Conservation (phyloP, 2,113 vertebrate genomes). For the Carlito syrichta region DNA sequence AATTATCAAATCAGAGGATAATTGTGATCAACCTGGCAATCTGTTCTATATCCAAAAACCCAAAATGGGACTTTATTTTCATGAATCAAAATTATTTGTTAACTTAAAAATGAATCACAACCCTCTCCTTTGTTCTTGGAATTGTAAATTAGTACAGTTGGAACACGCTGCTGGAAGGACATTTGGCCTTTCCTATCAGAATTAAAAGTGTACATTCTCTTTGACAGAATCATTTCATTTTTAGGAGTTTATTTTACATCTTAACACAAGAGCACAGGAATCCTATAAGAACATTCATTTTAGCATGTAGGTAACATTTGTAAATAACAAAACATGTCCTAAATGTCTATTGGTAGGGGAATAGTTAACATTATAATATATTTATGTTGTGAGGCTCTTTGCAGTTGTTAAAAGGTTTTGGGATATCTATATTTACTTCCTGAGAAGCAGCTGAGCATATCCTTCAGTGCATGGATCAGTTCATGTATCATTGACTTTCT, state of each 20-base stretch:
- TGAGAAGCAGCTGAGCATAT: background rate
- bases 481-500: background rate
- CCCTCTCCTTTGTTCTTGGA: background rate
- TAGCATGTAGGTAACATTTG: slow-evolving; percentile 26
- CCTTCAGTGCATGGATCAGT: background rate
- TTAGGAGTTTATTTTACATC: slow-evolving; percentile 29
- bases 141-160: slow-evolving; percentile 13
- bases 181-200: background rate
- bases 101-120: slow-evolving; percentile 32
- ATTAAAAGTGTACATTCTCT: background rate
- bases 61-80: background rate
- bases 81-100: slow-evolving; percentile 23
- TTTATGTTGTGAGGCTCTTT: background rate
- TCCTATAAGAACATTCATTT: slow-evolving; percentile 13
- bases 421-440: background rate
- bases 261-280: slow-evolving; percentile 19
- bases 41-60: slow-evolving; percentile 21
- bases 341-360: background rate
- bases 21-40: background rate
- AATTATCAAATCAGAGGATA: slow-evolving; percentile 32
- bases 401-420: slow-evolving; percentile 26
- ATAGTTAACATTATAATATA: slow-evolving; percentile 37
- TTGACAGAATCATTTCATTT: slow-evolving; percentile 18
- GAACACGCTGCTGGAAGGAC: slow-evolving; percentile 2
- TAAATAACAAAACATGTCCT: slow-evolving; percentile 18